Evolutionary conservation across 2,888 invertebrate species (phyloP).

Genomic region (Xestobium rufovillosum): DNA sequence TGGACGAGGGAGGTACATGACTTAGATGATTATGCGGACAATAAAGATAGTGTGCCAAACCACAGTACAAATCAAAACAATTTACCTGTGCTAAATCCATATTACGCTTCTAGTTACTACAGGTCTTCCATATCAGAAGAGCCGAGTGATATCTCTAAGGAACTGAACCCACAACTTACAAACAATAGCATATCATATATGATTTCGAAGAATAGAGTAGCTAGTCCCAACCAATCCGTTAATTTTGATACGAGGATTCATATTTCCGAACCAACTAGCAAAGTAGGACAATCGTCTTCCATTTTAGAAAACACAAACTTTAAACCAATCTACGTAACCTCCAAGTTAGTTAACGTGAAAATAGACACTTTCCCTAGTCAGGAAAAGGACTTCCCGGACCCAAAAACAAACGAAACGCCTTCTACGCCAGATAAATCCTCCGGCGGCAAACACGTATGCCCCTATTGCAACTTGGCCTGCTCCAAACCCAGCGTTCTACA

Average conservation of each 20-base stretch:
- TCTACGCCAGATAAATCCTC: constrained; percentile 30
- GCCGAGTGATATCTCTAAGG: constrained; percentile 20
- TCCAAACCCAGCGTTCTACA: constrained; percentile 89
- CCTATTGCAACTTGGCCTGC: constrained; percentile 81
- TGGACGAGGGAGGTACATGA: constrained; percentile 34
- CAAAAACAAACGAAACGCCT: constrained; percentile 20
- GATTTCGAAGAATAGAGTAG: constrained; percentile 30
- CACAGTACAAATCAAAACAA: constrained; percentile 37
- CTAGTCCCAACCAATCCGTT: constrained; percentile 22
- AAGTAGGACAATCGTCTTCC: constrained; percentile 35
- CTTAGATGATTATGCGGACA: constrained; percentile 29
- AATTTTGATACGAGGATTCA: constrained; percentile 37
- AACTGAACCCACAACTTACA: constrained; percentile 30
- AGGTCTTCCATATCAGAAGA: constrained; percentile 43
- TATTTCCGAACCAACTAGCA: constrained; percentile 28
- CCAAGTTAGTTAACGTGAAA: constrained; percentile 21
- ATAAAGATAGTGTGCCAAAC: constrained; percentile 36
- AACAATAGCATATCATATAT: constrained; percentile 40
- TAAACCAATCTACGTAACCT: constrained; percentile 26
- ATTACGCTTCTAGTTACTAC: constrained; percentile 11
- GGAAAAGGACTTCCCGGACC: constrained; percentile 7
- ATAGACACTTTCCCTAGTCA: constrained; percentile 20
- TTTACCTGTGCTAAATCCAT: constrained; percentile 8
- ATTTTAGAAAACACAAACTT: constrained; percentile 35
- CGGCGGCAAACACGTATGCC: constrained; percentile 71